Percentiles rank a stretch among this genome's conserved stretches.
These are phyloP conservation scores for Pempheris klunzingeri DNA, from an alignment of 2,797 vertebrate species.

Conservation along the genomic window DNA sequence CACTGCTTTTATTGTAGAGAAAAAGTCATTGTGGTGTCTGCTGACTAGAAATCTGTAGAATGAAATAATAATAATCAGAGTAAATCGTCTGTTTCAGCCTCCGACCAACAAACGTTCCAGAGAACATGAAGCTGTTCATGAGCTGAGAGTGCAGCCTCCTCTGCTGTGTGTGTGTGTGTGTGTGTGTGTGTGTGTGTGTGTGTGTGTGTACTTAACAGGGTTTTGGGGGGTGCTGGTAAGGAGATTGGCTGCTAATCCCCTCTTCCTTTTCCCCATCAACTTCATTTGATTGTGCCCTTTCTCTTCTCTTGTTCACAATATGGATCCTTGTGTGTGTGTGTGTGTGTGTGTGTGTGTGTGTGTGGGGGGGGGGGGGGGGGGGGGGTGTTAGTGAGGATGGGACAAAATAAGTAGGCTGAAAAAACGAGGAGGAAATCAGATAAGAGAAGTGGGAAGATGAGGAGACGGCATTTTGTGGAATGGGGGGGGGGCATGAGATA, in stretches of 20 bases:
- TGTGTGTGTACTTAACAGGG: background rate
- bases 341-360: constrained; percentile 4
- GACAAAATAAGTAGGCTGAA: background rate
- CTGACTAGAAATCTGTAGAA: background rate
- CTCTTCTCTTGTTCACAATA: constrained; percentile 44
- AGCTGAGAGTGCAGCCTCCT: constrained; percentile 23
- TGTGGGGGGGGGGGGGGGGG: constrained; percentile 10
- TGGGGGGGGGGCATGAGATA: constrained; percentile 49
- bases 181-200: constrained; percentile 17
- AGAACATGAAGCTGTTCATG: constrained; percentile 54
- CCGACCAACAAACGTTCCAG: too few species aligned
- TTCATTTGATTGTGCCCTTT: constrained; percentile 54
- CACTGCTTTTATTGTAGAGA: background rate
- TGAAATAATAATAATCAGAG: background rate
- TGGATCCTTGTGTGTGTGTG: background rate
- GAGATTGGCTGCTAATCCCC: constrained; percentile 59
- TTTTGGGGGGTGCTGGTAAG: constrained; percentile 48
- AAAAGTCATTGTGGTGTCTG: background rate
- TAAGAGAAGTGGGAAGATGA: background rate
- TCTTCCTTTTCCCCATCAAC: constrained; percentile 38
- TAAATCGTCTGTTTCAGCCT: background rate
- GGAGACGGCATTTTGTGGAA: constrained; percentile 5
- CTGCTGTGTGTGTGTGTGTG: constrained; percentile 20
- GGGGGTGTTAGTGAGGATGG: too few species aligned
- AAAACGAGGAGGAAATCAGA: constrained; percentile 5